Conservation (phyloP, 2,797 vertebrate genomes). For the Malacoctenus gilli region DNA sequence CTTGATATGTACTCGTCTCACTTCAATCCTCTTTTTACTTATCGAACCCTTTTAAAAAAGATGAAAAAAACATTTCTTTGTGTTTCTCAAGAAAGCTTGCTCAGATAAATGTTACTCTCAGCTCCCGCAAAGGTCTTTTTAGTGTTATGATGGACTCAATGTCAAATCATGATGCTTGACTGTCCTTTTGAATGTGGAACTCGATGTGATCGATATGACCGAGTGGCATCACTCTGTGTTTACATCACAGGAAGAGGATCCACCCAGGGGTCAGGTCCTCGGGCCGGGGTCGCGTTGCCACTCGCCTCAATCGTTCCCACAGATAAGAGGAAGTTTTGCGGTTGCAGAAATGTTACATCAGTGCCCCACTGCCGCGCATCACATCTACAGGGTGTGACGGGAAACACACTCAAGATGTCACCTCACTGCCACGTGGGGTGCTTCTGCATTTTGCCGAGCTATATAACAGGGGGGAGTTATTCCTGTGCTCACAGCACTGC, state of each 20-base stretch:
- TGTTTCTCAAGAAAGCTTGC: no score
- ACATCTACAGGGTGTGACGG: conserved; percentile 70
- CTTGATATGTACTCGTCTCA: no score
- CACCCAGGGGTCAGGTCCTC: conserved; percentile 47
- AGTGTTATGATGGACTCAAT: neutral
- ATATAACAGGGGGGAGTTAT: conserved; percentile 78
- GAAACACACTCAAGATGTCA: conserved; percentile 58
- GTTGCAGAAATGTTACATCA: conserved; percentile 63
- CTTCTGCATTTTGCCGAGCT: conserved; percentile 74
- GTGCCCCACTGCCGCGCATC: conserved; percentile 30
- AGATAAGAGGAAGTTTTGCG: conserved; percentile 79
- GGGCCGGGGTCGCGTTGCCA: conserved; percentile 53
- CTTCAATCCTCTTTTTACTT: no score
- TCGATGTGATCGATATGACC: no score
- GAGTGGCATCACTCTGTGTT: no score
- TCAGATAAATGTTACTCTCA: no score
- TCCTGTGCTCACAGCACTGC: conserved; percentile 61
- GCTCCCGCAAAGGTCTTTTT: no score
- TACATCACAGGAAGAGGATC: conserved; percentile 71
- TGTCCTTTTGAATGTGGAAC: no score
- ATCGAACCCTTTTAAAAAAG: no score
- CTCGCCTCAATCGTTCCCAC: conserved; percentile 43
- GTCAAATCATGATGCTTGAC: no score
- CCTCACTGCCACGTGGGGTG: conserved; percentile 71
- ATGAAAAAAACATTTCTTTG: no score